Conservation (phyloP, 2,113 vertebrate species). For the Columbina picui region DNA sequence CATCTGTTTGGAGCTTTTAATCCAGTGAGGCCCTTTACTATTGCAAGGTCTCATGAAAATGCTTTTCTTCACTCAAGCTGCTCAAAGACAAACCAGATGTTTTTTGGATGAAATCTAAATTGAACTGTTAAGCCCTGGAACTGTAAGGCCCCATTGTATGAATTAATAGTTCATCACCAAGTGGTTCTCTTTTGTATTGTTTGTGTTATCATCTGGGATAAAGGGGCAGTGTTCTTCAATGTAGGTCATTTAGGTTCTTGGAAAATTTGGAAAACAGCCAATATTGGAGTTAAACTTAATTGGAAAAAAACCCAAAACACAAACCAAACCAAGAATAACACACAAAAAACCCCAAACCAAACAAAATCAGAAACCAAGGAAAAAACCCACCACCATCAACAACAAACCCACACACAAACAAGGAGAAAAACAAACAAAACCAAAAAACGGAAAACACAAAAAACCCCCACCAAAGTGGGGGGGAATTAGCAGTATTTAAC, state of each 20-base stretch:
- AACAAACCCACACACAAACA: too few relatives aligned
- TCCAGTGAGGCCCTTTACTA: background rate
- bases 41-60: background rate
- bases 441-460: background rate
- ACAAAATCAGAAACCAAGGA: too few relatives aligned
- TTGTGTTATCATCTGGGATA: background rate
- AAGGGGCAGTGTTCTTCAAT: background rate
- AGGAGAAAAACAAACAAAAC: background rate
- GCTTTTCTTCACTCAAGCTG: background rate
- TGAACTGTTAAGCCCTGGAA: background rate
- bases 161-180: background rate
- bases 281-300: background rate
- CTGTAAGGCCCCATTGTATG: background rate
- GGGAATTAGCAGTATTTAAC: background rate
- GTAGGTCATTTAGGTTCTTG: background rate
- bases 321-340: background rate
- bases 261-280: background rate
- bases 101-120: background rate
- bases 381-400: too few relatives aligned
- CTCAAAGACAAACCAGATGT: background rate
- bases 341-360: too few relatives aligned
- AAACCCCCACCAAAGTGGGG: background rate
- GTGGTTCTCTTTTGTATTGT: background rate
- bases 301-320: too few relatives aligned
- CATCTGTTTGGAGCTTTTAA: background rate